Evolutionary conservation across 2,797 vertebrate genomes (phyloP).

Genomic region (Sardinella longiceps): DNA sequence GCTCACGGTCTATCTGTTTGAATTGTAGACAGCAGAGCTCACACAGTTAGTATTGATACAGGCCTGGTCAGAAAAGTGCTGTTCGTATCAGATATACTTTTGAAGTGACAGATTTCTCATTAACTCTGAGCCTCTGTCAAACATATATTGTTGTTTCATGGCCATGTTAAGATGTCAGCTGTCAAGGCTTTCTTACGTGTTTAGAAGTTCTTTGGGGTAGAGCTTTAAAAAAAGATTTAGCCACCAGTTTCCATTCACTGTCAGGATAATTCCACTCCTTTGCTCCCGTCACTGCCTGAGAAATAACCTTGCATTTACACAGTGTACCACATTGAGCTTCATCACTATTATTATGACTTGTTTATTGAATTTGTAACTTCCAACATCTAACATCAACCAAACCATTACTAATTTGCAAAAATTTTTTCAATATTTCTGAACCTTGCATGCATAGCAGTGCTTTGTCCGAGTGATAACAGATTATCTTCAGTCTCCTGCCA

Average conservation of each 20-base stretch:
- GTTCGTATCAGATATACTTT: not conserved
- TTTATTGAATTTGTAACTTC: not conserved
- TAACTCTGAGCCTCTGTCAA: conserved; percentile 8
- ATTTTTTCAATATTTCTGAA: not conserved
- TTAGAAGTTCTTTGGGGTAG: not conserved
- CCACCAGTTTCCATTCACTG: not conserved
- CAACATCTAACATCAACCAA: not conserved
- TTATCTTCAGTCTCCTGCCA: not conserved
- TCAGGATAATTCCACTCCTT: not conserved
- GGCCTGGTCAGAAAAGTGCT: not conserved
- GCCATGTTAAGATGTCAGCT: not conserved
- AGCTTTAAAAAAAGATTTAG: not conserved
- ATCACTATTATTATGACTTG: not conserved
- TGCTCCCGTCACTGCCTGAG: not conserved
- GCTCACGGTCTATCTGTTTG: no score
- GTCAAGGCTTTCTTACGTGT: not conserved
- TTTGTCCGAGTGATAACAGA: not conserved
- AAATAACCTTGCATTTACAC: no score
- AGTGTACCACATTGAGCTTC: no score
- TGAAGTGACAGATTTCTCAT: conserved; percentile 1
- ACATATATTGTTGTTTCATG: not conserved
- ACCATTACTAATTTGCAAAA: not conserved
- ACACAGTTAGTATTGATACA: not conserved
- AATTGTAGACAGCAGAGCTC: not conserved
- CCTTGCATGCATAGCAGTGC: not conserved